Base-by-base conservation (phyloP, 2,888 invertebrate genomes). In the Protonemura montana region DNA sequence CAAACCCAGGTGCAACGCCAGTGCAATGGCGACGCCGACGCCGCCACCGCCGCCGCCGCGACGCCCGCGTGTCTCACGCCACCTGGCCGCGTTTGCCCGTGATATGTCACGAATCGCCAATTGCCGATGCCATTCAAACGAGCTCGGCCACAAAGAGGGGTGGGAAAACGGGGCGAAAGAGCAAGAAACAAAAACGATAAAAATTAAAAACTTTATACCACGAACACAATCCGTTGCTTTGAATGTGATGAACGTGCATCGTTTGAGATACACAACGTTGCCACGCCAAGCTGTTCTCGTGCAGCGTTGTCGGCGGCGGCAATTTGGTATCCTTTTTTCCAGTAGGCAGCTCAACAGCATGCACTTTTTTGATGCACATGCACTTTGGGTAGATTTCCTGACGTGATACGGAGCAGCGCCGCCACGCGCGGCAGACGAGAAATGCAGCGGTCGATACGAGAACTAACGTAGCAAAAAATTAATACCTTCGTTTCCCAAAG, bases 31-130 rank as follows among this genome's bases (percentile, higher is more conserved):
- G 83, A 30, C 83, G 83, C 0, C 59, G 83, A 21, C 30, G 83
- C 0, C 3, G 30, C 42, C 83, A 27, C 30, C 83, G 42, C 35
- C 35, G 83, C 13, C 41, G 29, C 7, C 83, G 30, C 83, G n/a
- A n/a, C n/a, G n/a, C n/a, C n/a, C 83, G 35, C 81, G 81, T 35
- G 81, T n/a, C n/a, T 21, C 29, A 81, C 81, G 81, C 28, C 81
- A 29, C 16, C 80, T 3, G n/a, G n/a, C 28, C 81, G 26, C 30
- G 30, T 21, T 0, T 6, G 16, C 83, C 26, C 29, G 83, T 42
- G 26, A 59, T 59, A 13, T 59, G 59, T 59, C 59, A 59, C 59
- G 59, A 13, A 59, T 59, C 13, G 59, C 59, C 59, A 59, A 59
- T 59, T 59, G 13, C 59, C 59, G 21, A 59, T 59, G 59, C 59